Percentiles rank a stretch among this genome's conserved stretches.
Conservation (phyloP, 2,888 invertebrate genomes). For the Plagodis pulveraria region DNA sequence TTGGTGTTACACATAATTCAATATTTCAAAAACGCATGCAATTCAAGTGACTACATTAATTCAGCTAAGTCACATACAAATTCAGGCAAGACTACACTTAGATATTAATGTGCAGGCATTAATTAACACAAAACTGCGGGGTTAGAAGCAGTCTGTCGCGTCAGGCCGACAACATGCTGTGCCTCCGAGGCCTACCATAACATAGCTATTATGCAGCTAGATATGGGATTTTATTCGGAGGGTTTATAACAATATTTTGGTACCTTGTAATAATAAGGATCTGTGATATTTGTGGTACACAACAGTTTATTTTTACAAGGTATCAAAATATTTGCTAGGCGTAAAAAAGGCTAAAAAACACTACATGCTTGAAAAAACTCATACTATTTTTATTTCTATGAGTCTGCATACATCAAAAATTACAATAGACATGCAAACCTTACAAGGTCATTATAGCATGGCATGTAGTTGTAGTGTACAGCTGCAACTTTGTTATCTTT, state of each 20-base stretch:
- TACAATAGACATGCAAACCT: too few relatives aligned
- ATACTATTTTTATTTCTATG: too few relatives aligned
- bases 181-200: constrained; percentile 63
- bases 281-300: background rate
- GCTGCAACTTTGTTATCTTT: too few relatives aligned
- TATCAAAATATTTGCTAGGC: constrained; percentile 1
- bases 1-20: too few relatives aligned
- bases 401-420: too few relatives aligned
- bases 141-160: constrained; percentile 48
- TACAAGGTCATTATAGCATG: too few relatives aligned
- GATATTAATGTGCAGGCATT: constrained; percentile 47
- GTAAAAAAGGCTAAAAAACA: constrained; percentile 5
- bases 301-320: constrained; percentile 4
- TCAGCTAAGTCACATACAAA: background rate
- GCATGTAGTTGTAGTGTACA: too few relatives aligned
- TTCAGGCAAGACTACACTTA: background rate
- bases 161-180: constrained; percentile 52
- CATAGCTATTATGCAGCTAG: constrained; percentile 40
- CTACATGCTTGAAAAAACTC: too few relatives aligned
- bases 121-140: constrained; percentile 54
- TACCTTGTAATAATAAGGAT: constrained; percentile 2
- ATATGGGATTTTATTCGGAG: constrained; percentile 62
- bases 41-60: background rate
- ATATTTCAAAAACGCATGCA: too few relatives aligned
- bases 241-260: constrained; percentile 18